These are phyloP conservation scores for Eurytoma californica DNA, from an alignment of 2,888 invertebrate species.

Conservation along the genomic window DNA sequence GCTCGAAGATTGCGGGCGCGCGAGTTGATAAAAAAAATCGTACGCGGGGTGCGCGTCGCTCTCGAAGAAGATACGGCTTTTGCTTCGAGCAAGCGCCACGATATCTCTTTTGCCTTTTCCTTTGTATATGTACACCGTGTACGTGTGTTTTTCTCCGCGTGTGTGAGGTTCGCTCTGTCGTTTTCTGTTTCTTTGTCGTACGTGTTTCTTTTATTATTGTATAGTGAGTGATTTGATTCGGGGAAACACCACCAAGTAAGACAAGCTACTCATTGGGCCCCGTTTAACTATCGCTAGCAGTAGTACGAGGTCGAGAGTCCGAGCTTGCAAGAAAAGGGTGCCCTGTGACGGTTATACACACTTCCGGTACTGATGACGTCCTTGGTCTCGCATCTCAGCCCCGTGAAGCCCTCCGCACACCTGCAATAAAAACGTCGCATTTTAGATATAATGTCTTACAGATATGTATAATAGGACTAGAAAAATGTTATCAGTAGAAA, in stretches of 20 bases:
- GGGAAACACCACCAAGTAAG: constrained; percentile 57
- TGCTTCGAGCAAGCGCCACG: constrained; percentile 9
- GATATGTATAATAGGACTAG: too few species aligned
- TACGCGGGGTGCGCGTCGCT: constrained; percentile 19
- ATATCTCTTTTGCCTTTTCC: constrained; percentile 12
- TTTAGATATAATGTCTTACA: too few species aligned
- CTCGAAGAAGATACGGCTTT: background rate
- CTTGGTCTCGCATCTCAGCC: constrained; percentile 88
- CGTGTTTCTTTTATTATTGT: background rate
- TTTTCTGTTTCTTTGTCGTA: constrained; percentile 15
- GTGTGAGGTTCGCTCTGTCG: background rate
- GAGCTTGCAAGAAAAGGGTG: constrained; percentile 86
- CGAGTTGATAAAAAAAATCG: too few species aligned
- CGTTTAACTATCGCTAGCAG: constrained; percentile 79
- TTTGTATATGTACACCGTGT: background rate
- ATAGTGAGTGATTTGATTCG: constrained; percentile 43
- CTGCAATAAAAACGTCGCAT: constrained; percentile 72
- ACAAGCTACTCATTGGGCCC: constrained; percentile 68
- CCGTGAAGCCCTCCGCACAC: constrained; percentile 88
- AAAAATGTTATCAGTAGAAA: too few species aligned
- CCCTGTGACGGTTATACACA: constrained; percentile 81
- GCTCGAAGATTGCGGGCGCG: too few species aligned
- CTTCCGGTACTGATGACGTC: constrained; percentile 85
- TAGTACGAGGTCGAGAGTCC: constrained; percentile 87
- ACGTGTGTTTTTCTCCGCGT: background rate